phyloP scores from a whole-genome alignment of 1,140 invertebrate genomes.

The Aphelenchoides besseyi region DNA sequence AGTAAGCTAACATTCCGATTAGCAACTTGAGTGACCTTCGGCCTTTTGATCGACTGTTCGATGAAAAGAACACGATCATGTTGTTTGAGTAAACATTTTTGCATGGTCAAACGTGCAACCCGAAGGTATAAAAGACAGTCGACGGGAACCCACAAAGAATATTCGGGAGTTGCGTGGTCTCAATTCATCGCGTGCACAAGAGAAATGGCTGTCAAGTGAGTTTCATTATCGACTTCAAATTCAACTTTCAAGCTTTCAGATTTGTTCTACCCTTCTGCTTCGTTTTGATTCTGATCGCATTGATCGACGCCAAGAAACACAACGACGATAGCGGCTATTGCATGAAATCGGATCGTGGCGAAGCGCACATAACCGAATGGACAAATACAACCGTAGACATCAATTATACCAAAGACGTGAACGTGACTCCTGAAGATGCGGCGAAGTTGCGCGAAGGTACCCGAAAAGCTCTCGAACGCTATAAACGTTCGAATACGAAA shows the following conservation, averaged over 20 bases:
- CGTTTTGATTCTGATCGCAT: background rate
- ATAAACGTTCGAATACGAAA: background rate
- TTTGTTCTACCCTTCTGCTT: background rate
- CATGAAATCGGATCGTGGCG: background rate
- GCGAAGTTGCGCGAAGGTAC: background rate
- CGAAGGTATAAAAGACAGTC: background rate
- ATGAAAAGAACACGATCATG: too few species aligned
- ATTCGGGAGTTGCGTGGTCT: constrained; percentile 2
- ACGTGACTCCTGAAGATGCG: background rate
- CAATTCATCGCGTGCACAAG: background rate
- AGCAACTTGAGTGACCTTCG: too few species aligned
- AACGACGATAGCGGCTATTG: background rate
- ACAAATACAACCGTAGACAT: background rate
- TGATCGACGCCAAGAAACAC: background rate
- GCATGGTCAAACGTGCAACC: too few species aligned
- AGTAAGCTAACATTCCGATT: too few species aligned
- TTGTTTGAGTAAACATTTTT: too few species aligned
- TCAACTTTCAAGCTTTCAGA: background rate
- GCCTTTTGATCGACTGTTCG: too few species aligned
- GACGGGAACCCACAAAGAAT: background rate
- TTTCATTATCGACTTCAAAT: too few species aligned
- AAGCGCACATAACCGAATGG: background rate
- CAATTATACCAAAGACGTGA: background rate
- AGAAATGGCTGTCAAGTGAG: too few species aligned
- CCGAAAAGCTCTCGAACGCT: background rate